Conservation (phyloP, 2,113 vertebrate species). For the Marcusenius ussheri region DNA sequence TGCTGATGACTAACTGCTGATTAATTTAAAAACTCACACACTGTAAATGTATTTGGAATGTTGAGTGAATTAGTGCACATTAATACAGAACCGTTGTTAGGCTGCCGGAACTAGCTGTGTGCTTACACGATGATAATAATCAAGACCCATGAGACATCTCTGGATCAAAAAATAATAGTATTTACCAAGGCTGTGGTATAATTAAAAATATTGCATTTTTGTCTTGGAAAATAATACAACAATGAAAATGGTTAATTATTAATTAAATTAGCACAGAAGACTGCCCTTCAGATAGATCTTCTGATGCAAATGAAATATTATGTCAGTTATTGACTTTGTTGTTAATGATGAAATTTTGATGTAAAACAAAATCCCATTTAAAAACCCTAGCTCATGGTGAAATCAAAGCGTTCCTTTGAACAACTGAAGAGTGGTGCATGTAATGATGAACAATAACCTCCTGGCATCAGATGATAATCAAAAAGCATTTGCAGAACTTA, state of each 20-base stretch:
- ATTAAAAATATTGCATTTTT: neutral
- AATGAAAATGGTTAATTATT: neutral
- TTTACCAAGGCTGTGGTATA: neutral
- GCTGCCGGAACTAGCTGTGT: neutral
- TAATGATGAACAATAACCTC: neutral
- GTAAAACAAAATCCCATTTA: neutral
- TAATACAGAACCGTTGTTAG: too few relatives aligned
- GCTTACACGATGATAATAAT: neutral
- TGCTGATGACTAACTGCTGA: too few relatives aligned
- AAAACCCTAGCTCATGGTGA: neutral
- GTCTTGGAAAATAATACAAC: neutral
- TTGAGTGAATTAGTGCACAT: too few relatives aligned
- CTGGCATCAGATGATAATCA: neutral
- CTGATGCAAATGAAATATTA: neutral
- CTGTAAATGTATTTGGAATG: too few relatives aligned
- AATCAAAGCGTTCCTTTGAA: neutral
- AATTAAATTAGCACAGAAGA: neutral
- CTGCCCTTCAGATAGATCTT: neutral
- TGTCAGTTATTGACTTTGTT: neutral
- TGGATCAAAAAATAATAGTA: neutral
- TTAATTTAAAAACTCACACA: too few relatives aligned
- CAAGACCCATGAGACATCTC: neutral
- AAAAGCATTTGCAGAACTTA: neutral
- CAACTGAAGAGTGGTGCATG: neutral
- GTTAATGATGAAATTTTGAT: neutral